Percentiles rank a stretch among this genome's conserved stretches.
Evolutionary conservation across 2,113 vertebrate genomes (phyloP).

Genomic region (Dasyornis broadbenti): DNA sequence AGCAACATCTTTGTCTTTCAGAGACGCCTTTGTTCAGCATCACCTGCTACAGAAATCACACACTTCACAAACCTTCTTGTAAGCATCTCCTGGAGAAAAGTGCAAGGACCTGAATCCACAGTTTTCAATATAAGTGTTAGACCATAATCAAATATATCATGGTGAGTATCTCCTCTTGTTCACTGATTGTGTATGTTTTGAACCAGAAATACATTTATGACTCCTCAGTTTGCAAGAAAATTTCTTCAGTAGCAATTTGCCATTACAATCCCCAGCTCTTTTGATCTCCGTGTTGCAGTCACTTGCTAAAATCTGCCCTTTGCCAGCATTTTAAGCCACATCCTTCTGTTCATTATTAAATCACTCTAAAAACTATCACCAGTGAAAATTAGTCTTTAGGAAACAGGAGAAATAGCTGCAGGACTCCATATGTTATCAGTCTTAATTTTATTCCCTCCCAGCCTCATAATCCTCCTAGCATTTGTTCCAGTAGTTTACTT

Average conservation of each 20-base stretch:
- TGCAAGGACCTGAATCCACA: neutral
- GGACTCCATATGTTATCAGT: neutral
- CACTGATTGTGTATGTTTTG: neutral
- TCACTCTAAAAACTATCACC: neutral
- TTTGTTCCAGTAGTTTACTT: conserved; percentile 7
- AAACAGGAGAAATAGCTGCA: neutral
- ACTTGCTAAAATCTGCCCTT: neutral
- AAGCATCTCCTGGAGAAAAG: neutral
- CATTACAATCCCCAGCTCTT: neutral
- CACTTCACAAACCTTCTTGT: neutral
- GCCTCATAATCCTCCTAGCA: neutral
- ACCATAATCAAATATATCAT: neutral
- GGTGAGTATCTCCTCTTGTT: neutral
- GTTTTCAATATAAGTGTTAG: neutral
- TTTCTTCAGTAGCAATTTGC: neutral
- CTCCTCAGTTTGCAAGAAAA: neutral
- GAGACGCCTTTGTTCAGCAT: neutral
- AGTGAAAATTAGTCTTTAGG: neutral
- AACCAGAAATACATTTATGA: neutral
- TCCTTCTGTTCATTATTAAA: conserved; percentile 1
- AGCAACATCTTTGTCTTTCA: neutral
- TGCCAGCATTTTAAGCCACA: conserved; percentile 3
- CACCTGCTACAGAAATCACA: neutral
- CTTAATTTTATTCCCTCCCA: neutral
- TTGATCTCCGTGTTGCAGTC: neutral